Evolutionary conservation across 2,797 vertebrate genomes (phyloP), one percentile per base, ranked within the genome.

Genomic region (Melanotaenia pygmaea): DNA sequence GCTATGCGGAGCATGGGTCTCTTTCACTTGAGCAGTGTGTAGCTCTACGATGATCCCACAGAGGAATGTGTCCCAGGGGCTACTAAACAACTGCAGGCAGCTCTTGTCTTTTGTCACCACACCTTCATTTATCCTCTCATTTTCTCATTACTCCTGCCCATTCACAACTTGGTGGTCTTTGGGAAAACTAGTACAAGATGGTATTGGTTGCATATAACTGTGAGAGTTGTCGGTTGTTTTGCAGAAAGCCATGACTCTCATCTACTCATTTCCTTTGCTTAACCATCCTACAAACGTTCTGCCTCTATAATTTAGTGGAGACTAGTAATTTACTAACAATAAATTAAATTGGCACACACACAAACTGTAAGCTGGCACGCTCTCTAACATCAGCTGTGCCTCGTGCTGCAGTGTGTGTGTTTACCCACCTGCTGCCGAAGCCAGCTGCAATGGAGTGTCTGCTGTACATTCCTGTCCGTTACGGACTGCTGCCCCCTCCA

Each of bases 381-480:
- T 22, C 57, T 63, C 37, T 59, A n/a, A 34, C 62, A 80, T 77
- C 66, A 71, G 79, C 72, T 80, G 38, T 70, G 83, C 54, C 30
- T 59, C 59, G n/a, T 75, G 64, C 66, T 56, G 18, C 24, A 47
- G 1, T 63, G 43, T 58, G 62, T 60, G 24, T 66, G 80, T 64
- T 58, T 57, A 59, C 89, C 79, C 93, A 99, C 98, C 98, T 89
- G 98, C 98, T 37, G 98, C 96, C 0, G 98, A 99, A 24, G 98
- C 97, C 89, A 99, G 94, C 93, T 99, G 98, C 54, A 99, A 89
- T 0, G 98, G 98, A 0, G 97, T 98, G 89, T 99, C 98, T 0
- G 97, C 95, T 0, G 94, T 96, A 85, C 93, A 97, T 92, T 98
- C 97, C 84, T 99, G 97, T 0, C 96, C 96, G 0, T 96, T 94